Base-by-base conservation (phyloP, 1,140 invertebrate species). In the Microvelia longipes region DNA sequence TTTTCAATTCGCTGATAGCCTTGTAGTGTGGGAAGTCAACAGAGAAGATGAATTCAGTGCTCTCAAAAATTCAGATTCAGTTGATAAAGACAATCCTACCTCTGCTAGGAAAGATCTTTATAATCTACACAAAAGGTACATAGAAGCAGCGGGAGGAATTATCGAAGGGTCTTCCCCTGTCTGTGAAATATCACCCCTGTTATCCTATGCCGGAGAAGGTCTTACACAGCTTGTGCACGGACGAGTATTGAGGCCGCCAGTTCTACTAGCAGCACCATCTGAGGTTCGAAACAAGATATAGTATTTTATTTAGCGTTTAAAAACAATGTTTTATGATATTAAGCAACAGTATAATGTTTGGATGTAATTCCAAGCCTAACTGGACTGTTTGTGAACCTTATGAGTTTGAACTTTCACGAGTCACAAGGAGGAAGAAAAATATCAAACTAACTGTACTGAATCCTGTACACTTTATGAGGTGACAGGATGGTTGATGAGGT, bases 31-130 rank as follows among this genome's bases (percentile, higher is more conserved):
- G 88, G 93, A 98, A 84, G 96, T 96, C 0, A 82, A 88, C 0
- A 83, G 96, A 66, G 89, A 95, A 74, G 89, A 91, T 70, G 97
- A 99, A 78, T 99, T 99, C 78, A 95, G 95, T 76, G 94, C 97
- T 0, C 78, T 99, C 71, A 99, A 99, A 79, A 99, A 99, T 82
- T 84, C 90, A 1, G 91, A 98, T 79, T 81, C 83, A 0, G 87
- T 85, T 29, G 89, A 88, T 66, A 93, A 94, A 77, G 95, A 98
- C 80, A 96, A 92, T 72, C 92, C 96, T 0, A 88, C 86, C 0
- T 97, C 96, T 0, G 90, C 92, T 1, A 82, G 88, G 24, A 81
- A 86, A 25, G 91, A 94, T 76, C 77, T 99, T 26, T 86, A 89
- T 72, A 82, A 84, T 24, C 81, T 98, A 19, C 95, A 98, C 79